phyloP scores from a whole-genome alignment of 1,140 invertebrate species.

The Nymphalis io region DNA sequence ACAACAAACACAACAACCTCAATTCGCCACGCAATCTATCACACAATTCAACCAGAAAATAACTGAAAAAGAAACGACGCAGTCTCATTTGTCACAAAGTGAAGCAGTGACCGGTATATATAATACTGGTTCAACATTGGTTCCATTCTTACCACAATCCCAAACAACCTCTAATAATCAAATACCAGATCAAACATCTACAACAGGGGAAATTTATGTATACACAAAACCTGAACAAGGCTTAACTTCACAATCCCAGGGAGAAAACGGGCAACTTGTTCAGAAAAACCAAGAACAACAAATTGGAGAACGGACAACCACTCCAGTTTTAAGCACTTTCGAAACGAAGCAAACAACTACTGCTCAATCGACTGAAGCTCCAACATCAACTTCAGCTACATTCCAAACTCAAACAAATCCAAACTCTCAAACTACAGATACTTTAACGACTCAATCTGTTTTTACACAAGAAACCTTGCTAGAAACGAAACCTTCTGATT shows the following conservation, averaged over 20 bases:
- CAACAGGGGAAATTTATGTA: constrained; percentile 34
- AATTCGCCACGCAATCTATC: not conserved
- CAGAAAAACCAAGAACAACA: constrained; percentile 16
- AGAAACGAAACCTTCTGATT: not conserved
- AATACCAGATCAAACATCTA: not conserved
- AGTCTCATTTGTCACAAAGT: not conserved
- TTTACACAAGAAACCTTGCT: constrained; percentile 6
- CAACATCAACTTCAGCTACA: not conserved
- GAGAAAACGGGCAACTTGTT: not conserved
- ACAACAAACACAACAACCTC: not conserved
- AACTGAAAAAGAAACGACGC: not conserved
- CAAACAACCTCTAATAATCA: not conserved
- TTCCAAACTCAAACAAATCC: not conserved
- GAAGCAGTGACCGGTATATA: not conserved
- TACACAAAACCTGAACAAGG: constrained; percentile 35
- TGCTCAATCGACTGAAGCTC: constrained; percentile 11
- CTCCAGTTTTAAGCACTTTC: not conserved
- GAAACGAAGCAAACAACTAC: not conserved
- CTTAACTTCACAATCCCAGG: constrained; percentile 33
- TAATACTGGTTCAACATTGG: constrained; percentile 1
- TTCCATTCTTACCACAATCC: not conserved
- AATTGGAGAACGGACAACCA: not conserved
- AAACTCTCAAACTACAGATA: constrained; percentile 3
- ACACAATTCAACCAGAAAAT: constrained; percentile 2
- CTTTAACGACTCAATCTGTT: not conserved